phyloP scores from a whole-genome alignment of 2,888 invertebrate species.

The Cosmorhoe ocellata region DNA sequence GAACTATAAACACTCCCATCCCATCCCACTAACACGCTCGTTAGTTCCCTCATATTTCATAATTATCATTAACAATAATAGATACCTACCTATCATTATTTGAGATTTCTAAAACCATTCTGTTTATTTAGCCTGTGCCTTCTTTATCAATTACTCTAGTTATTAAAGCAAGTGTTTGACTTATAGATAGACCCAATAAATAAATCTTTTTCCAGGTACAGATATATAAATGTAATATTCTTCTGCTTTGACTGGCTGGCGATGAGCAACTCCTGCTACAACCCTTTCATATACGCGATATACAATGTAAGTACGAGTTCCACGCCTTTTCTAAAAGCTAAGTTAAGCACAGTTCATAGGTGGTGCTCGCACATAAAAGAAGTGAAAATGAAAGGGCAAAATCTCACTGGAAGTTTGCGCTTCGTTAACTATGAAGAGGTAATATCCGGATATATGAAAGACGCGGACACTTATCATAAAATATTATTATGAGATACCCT shows the following conservation, averaged over 20 bases:
- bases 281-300: conserved; percentile 94
- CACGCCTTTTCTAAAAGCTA: neutral
- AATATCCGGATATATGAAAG: conserved; percentile 10
- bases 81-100: too few species aligned
- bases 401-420: conserved; percentile 5
- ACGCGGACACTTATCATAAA: too few species aligned
- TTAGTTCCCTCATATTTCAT: too few species aligned
- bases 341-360: neutral
- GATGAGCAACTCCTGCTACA: conserved; percentile 95
- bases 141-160: too few species aligned
- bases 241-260: conserved; percentile 94
- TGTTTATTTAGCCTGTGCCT: too few species aligned
- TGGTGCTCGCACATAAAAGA: neutral
- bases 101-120: too few species aligned
- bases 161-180: too few species aligned
- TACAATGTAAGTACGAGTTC: conserved; percentile 86
- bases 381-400: neutral
- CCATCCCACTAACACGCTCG: too few species aligned
- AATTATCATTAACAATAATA: too few species aligned
- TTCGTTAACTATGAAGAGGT: conserved; percentile 11
- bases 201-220: conserved; percentile 85
- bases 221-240: conserved; percentile 92
- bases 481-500: too few species aligned
- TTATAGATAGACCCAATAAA: too few species aligned
- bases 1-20: too few species aligned